These are phyloP conservation scores for Cassiopea xamachana DNA, from an alignment of 30 jellyfish, hydroid and myxozoan species.

Conservation along the genomic window DNA sequence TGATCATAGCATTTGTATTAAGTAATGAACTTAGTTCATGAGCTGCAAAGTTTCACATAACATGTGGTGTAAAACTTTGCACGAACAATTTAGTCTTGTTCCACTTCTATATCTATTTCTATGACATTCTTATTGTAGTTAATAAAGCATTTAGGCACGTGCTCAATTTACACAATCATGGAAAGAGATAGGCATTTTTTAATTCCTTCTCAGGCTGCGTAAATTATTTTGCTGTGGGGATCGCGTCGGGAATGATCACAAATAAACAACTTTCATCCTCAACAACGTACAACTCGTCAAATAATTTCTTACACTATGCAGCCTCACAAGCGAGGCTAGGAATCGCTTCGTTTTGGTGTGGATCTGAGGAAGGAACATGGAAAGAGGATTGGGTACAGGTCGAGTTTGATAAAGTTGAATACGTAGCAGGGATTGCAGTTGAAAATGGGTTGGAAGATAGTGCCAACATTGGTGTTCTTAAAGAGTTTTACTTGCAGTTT, in stretches of 20 bases:
- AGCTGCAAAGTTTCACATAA: no score
- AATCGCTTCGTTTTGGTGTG: slow-evolving; percentile 55
- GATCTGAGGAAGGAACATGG: slow-evolving; percentile 48
- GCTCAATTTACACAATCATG: no score
- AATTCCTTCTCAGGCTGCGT: slow-evolving; percentile 12
- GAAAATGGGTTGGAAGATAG: slow-evolving; percentile 3
- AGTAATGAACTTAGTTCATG: no score
- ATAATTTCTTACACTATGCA: slow-evolving; percentile 5
- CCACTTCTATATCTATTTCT: no score
- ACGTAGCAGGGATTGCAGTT: slow-evolving; percentile 37
- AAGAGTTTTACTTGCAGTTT: slow-evolving; percentile 29
- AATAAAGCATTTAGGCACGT: no score
- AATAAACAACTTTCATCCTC: slow-evolving; percentile 18
- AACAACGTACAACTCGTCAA: slow-evolving; percentile 4
- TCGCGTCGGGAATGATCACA: slow-evolving; percentile 41
- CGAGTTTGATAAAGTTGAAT: not conserved
- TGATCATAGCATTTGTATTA: no score
- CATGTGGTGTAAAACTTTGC: no score
- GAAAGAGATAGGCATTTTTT: no score
- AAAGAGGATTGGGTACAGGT: slow-evolving; percentile 42
- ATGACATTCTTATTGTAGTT: no score
- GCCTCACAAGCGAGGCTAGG: slow-evolving; percentile 60
- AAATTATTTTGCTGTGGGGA: slow-evolving; percentile 22
- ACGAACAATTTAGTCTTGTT: no score
- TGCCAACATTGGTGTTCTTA: not conserved